A percentile compares a stretch with the other conserved stretches of the same genome.
Evolutionary conservation across 2,113 vertebrate species (phyloP).

Genomic region (Nymphicus hollandicus): DNA sequence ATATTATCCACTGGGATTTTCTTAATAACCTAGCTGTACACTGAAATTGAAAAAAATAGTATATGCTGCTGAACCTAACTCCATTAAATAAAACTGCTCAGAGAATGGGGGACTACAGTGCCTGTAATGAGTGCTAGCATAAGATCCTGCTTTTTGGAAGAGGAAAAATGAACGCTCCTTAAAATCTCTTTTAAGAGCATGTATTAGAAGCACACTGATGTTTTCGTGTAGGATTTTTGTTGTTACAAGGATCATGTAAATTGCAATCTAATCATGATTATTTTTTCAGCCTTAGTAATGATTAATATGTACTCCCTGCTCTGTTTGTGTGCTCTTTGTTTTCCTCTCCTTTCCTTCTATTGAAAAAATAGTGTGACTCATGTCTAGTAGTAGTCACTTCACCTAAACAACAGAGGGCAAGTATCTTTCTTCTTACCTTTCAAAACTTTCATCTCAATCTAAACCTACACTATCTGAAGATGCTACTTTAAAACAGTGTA

Average conservation of each 20-base stretch:
- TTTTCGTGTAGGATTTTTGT: background rate
- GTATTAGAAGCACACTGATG: background rate
- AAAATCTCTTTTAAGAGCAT: background rate
- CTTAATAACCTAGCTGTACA: background rate
- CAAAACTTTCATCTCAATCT: background rate
- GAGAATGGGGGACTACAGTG: background rate
- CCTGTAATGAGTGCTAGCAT: background rate
- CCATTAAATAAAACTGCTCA: background rate
- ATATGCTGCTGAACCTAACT: background rate
- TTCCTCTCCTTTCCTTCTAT: background rate
- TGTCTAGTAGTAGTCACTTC: background rate
- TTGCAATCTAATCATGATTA: background rate
- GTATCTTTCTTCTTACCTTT: background rate
- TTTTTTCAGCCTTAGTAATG: conserved; percentile 19
- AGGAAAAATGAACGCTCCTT: background rate
- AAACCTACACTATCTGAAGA: background rate
- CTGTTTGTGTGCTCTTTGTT: background rate
- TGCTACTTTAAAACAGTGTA: background rate
- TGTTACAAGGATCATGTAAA: conserved; percentile 14
- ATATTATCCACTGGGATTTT: background rate
- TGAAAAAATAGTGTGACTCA: background rate
- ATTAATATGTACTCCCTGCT: background rate
- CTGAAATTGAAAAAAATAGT: background rate
- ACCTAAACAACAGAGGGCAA: conserved; percentile 9
- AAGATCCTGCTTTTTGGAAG: background rate